These are phyloP conservation scores for Caenorhabditis remanei DNA, from an alignment of 1,140 invertebrate species.

Conservation along the genomic window DNA sequence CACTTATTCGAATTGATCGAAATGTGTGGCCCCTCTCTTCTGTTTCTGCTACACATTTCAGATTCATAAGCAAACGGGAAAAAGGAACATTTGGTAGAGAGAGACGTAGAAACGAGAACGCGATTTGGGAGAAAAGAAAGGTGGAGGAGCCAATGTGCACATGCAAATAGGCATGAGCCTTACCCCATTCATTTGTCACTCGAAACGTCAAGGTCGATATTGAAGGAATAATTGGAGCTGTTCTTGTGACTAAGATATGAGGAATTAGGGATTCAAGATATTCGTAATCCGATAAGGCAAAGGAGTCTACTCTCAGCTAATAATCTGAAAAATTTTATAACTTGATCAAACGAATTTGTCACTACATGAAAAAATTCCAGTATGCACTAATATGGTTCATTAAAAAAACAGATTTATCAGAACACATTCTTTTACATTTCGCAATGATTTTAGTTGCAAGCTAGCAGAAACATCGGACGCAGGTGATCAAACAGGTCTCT, in stretches of 20 bases:
- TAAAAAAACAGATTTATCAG: no score
- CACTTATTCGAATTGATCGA: conserved; percentile 41
- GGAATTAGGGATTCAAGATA: not conserved
- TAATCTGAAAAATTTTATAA: no score
- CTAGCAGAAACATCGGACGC: not conserved
- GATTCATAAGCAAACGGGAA: conserved; percentile 25
- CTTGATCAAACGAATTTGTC: no score
- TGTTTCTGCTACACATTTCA: conserved; percentile 1
- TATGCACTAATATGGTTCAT: no score
- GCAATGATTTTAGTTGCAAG: not conserved
- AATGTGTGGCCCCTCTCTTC: not conserved
- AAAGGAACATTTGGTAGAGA: not conserved
- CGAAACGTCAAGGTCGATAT: conserved; percentile 7
- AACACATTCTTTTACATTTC: not conserved
- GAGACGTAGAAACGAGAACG: conserved; percentile 32
- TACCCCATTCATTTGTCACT: not conserved
- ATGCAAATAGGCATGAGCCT: not conserved
- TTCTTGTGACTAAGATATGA: not conserved
- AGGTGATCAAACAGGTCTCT: conserved; percentile 9
- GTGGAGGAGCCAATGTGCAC: conserved; percentile 12
- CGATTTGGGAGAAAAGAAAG: not conserved
- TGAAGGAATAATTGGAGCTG: conserved; percentile 19
- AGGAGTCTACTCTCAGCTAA: no score
- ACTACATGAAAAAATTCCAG: no score
- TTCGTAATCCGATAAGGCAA: not conserved